Base-by-base conservation (phyloP, 2,888 invertebrate genomes). In the Prenolepis imparis region DNA sequence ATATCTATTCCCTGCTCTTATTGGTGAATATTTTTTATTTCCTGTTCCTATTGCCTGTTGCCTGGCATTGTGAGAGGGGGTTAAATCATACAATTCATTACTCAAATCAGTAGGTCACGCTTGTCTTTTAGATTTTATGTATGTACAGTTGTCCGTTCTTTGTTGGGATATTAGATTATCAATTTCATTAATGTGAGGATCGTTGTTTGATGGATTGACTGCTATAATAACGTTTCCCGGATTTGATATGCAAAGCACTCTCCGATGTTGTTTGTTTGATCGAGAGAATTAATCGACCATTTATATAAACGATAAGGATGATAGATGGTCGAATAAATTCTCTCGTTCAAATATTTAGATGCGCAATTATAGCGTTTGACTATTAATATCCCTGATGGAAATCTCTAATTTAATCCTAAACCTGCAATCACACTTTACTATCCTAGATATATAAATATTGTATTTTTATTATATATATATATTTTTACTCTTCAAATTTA, bases 211-310 rank as follows among this genome's bases (percentile, higher is more conserved):
- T 83, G 75, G 80, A 63, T 84, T 78, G 72, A 67, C 32, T 52
- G 41, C 44, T 80, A 59, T 32, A 67, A 67, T 68, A 68, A 78
- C 59, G 21, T 32, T 68, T 24, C 44, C 44, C 18, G 12, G 59
- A 80, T 81, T 75, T 81, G 70, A 87, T 81, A 73, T 81, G 44
- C 66, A 83, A 66, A 55, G 59, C 72, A 84, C 81, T 77, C 64
- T 64, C 75, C 52, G 78, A 80, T 74, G 82, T 86, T 74, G 78
- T 81, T 39, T 84, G 80, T 88, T 82, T 55, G 85, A 77, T 80
- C 55, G 64, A 83, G 80, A 39, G 83, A 86, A 86, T 90, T 86
- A 88, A 88, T 88, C 84, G 84, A 44, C 84, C 78, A 82, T 85
- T 87, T 81, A 41, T 77, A 78, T 73, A 68, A 59, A 63, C 61